These are phyloP conservation scores for Drosophila triauraria DNA, from an alignment of 1,140 invertebrate genomes.

Conservation along the genomic window DNA sequence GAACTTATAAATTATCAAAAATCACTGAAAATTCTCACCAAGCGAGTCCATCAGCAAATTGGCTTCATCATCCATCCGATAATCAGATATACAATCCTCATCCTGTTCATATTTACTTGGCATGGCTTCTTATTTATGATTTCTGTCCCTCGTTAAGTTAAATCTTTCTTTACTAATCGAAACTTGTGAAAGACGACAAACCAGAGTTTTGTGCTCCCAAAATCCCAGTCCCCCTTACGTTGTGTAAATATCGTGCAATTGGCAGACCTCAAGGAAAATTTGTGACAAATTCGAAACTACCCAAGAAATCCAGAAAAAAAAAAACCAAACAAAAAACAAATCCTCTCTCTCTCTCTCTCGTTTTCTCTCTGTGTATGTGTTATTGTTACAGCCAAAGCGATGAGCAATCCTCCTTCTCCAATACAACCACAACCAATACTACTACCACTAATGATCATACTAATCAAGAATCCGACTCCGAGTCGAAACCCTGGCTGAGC, in stretches of 20 bases:
- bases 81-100: constrained; percentile 45
- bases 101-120: constrained; percentile 54
- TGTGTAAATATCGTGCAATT: constrained; percentile 53
- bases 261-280: constrained; percentile 29
- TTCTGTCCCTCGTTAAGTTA: constrained; percentile 38
- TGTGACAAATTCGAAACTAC: constrained; percentile 41
- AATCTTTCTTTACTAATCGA: constrained; percentile 60
- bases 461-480: constrained; percentile 69
- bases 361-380: constrained; percentile 80
- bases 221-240: constrained; percentile 37
- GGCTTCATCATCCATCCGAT: constrained; percentile 25
- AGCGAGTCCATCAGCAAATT: constrained; percentile 59
- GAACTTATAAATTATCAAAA: constrained; percentile 6
- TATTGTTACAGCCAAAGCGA: constrained; percentile 85
- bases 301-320: constrained; percentile 27
- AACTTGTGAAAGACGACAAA: constrained; percentile 50
- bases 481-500: constrained; percentile 84
- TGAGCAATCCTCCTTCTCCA: constrained; percentile 78
- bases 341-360: constrained; percentile 68
- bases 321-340: constrained; percentile 54
- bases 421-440: constrained; percentile 60
- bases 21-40: constrained; percentile 36
- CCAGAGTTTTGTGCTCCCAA: constrained; percentile 25
- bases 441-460: constrained; percentile 80
- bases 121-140: constrained; percentile 76